Evolutionary conservation across 2,113 vertebrate species (phyloP), one percentile per base, ranked within the genome.

Genomic region (Ptilonorhynchus violaceus): DNA sequence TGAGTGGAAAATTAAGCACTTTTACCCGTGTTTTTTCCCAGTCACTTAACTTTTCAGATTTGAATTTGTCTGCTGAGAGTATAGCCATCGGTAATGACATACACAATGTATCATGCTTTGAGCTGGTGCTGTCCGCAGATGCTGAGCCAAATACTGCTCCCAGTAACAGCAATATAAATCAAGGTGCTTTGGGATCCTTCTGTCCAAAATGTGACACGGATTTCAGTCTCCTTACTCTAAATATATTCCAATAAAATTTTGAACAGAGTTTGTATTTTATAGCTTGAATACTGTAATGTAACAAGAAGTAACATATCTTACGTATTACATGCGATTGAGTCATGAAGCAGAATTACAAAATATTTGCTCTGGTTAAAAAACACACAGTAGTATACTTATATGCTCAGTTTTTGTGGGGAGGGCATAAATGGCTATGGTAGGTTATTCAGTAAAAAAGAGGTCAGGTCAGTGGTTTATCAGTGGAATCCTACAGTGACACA

Each of bases 371-470:
- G 2, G 21, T 67, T 89, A 69, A 70, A 92, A 91, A 58, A 1
- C 4, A 53, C n/a, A 37, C 13, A 20, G 8, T 41, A 58, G 18
- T 55, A 30, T 27, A 47, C 12, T 67, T 67, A 59, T 27, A 59
- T 8, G 2, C 14, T 62, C 19, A 14, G 4, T 21, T 15, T 10
- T 42, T n/a, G 2, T 3, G 2, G 11, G 13, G 5, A 11, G 5
- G 20, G 9, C 25, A 31, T 28, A 82, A 92, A 37, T 35, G 6
- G 4, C 35, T 63, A 15, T 24, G 25, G n/a, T 27, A 72, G 3
- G 33, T 63, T 58, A 58, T 67, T 66, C 31, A 39, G 5, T 44
- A 50, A 66, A 74, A 89, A 66, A 35, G 11, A 47, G 14, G 13
- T 68, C 56, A 53, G 24, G 13, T 30, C 12, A 49, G 16, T 24